A percentile compares a stretch with the other conserved stretches of the same genome.
Conservation (phyloP, 2,113 vertebrate genomes). For the Herpetotheres cachinnans region DNA sequence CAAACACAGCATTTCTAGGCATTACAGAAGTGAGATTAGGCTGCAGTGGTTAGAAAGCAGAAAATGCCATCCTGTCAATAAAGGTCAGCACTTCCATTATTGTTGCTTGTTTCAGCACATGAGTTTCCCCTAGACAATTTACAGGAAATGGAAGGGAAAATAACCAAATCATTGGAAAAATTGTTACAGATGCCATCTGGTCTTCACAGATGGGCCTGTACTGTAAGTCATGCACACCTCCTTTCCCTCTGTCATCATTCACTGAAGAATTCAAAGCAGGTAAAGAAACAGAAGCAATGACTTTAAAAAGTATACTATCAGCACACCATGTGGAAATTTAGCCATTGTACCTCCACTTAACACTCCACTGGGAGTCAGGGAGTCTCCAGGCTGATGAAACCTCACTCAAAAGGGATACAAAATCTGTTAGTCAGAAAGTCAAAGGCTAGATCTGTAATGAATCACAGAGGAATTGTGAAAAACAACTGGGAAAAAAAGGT, state of each 20-base stretch:
- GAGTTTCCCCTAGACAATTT: neutral
- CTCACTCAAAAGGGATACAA: neutral
- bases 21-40: neutral
- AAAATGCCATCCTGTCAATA: neutral
- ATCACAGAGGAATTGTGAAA: neutral
- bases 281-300: neutral
- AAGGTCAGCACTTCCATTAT: conserved; percentile 30
- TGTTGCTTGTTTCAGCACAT: neutral
- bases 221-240: neutral
- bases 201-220: conserved; percentile 32
- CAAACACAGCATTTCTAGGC: neutral
- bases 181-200: conserved; percentile 19
- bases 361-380: neutral
- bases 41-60: neutral
- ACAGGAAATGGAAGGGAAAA: conserved; percentile 47
- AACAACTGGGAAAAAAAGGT: neutral
- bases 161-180: conserved; percentile 26
- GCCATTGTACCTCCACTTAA: neutral
- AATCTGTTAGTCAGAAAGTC: neutral
- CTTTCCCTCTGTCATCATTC: neutral
- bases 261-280: neutral
- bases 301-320: neutral
- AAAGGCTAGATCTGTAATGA: neutral
- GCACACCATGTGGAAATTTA: neutral
- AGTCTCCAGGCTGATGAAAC: neutral